phyloP scores from a whole-genome alignment of 2,113 vertebrate species.

The Taxidea taxus region DNA sequence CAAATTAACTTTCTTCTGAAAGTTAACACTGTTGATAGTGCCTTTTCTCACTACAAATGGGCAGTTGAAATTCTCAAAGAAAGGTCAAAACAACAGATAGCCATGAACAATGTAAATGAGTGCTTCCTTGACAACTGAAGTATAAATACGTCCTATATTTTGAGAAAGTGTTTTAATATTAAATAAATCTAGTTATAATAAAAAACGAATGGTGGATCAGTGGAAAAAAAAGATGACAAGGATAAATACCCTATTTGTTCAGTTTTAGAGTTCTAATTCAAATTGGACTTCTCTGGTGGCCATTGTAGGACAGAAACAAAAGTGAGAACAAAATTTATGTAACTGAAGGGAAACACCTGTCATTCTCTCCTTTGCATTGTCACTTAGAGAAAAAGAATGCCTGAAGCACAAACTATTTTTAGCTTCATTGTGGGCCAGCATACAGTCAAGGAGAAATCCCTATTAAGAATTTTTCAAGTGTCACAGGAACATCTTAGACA shows the following conservation, averaged over 20 bases:
- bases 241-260: not conserved
- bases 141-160: not conserved
- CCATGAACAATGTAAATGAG: not conserved
- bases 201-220: not conserved
- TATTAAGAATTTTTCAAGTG: slow-evolving; percentile 63
- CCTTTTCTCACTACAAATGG: not conserved
- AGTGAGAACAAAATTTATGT: not conserved
- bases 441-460: not conserved
- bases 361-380: not conserved
- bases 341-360: not conserved
- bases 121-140: not conserved
- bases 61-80: not conserved
- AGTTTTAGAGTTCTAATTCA: slow-evolving; percentile 6
- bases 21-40: not conserved
- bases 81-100: not conserved
- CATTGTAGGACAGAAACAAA: not conserved
- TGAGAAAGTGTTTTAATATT: not conserved
- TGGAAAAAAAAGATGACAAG: not conserved
- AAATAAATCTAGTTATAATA: not conserved
- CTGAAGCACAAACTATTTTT: slow-evolving; percentile 55
- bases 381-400: slow-evolving; percentile 38
- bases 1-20: not conserved
- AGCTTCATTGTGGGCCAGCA: slow-evolving; percentile 11
- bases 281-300: not conserved
- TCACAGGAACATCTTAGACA: slow-evolving; percentile 59